Percentiles rank a stretch among this genome's conserved stretches.
These are phyloP conservation scores for Perca flavescens DNA, from an alignment of 2,113 vertebrate genomes.

Conservation along the genomic window DNA sequence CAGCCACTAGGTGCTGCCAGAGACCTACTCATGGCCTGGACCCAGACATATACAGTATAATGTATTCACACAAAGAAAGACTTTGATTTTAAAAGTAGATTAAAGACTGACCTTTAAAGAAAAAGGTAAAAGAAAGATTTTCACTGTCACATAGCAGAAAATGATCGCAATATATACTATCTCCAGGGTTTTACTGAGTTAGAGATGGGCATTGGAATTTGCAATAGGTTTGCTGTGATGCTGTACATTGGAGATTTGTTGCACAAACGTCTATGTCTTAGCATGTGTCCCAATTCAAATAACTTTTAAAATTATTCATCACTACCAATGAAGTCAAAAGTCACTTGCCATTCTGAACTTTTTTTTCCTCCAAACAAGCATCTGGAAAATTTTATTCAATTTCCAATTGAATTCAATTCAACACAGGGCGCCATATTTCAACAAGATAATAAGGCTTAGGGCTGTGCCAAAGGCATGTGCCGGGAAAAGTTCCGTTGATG, in stretches of 20 bases:
- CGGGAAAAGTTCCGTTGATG: conserved; percentile 35
- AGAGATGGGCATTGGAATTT: too few relatives aligned
- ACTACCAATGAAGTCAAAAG: too few relatives aligned
- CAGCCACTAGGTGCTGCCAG: conserved; percentile 96
- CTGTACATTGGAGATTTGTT: too few relatives aligned
- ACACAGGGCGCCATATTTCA: conserved; percentile 47
- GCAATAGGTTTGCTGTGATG: too few relatives aligned
- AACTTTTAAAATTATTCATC: too few relatives aligned
- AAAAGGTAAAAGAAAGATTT: neutral
- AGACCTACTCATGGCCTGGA: conserved; percentile 87
- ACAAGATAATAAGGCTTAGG: conserved; percentile 45
- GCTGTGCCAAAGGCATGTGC: conserved; percentile 26
- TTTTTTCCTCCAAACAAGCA: too few relatives aligned
- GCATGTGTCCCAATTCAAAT: too few relatives aligned
- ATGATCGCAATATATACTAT: neutral
- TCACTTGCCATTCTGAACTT: too few relatives aligned
- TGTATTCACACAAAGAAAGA: neutral
- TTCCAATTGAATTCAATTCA: too few relatives aligned
- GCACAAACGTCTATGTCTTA: too few relatives aligned
- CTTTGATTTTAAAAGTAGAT: neutral
- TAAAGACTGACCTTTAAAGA: neutral
- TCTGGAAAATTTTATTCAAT: too few relatives aligned
- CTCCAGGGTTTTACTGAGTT: neutral
- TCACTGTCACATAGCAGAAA: neutral
- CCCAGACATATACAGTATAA: neutral